These are phyloP conservation scores for Heteropelma amictum DNA, from an alignment of 2,888 invertebrate species.

Conservation along the genomic window DNA sequence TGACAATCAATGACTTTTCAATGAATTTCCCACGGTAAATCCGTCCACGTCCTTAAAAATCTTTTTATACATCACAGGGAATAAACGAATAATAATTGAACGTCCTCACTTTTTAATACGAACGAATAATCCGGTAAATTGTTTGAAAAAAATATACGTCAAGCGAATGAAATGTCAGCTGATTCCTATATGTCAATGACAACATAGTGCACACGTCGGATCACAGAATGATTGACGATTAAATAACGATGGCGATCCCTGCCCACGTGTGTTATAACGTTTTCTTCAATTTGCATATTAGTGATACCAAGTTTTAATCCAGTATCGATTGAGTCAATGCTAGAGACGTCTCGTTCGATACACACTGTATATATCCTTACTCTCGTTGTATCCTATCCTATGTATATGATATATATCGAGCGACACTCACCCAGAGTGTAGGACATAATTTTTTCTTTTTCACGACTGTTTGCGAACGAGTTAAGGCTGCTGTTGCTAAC, in stretches of 20 bases:
- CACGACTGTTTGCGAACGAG: slow-evolving; percentile 9
- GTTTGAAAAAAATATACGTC: too few species aligned
- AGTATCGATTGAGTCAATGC: slow-evolving; percentile 16
- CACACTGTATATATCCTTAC: too few species aligned
- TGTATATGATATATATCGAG: slow-evolving; percentile 6
- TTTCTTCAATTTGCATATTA: slow-evolving; percentile 6
- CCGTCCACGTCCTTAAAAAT: too few species aligned
- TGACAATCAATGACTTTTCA: too few species aligned
- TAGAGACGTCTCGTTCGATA: slow-evolving; percentile 6
- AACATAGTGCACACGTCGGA: neutral
- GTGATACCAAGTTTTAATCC: neutral
- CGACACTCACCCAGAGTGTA: slow-evolving; percentile 10
- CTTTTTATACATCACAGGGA: too few species aligned
- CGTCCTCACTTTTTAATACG: too few species aligned
- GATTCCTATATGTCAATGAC: neutral
- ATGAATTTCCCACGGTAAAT: too few species aligned
- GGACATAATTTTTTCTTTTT: slow-evolving; percentile 7
- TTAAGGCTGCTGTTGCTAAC: slow-evolving; percentile 33
- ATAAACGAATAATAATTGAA: too few species aligned
- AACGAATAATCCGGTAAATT: too few species aligned
- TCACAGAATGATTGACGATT: slow-evolving; percentile 4
- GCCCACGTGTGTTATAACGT: neutral
- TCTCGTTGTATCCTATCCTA: neutral
- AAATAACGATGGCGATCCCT: neutral
- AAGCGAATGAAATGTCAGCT: too few species aligned